Evolutionary conservation across 1,140 invertebrate species (phyloP).

Genomic region (Drosophila yakuba): DNA sequence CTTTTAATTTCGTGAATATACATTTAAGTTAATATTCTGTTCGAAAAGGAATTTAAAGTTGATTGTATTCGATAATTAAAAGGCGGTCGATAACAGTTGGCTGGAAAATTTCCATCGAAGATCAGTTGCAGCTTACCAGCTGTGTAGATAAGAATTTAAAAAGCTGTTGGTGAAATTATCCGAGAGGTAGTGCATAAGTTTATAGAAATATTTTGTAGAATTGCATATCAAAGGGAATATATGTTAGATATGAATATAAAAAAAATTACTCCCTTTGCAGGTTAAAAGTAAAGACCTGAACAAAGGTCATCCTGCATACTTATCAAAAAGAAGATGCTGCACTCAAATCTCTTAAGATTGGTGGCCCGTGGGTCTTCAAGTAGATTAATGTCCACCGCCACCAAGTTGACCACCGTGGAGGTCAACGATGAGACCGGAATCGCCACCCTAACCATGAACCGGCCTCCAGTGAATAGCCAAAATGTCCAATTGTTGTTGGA

Average conservation of each 20-base stretch:
- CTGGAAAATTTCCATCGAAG: slow-evolving; percentile 9
- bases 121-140: slow-evolving; percentile 8
- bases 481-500: slow-evolving; percentile 90
- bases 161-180: background rate
- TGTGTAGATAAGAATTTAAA: slow-evolving; percentile 8
- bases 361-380: background rate
- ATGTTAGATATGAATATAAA: background rate
- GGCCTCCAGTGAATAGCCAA: slow-evolving; percentile 92
- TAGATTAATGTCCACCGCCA: slow-evolving; percentile 45
- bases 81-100: slow-evolving; percentile 1
- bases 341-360: slow-evolving; percentile 35
- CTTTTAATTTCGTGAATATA: too few relatives aligned
- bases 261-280: background rate
- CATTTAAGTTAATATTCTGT: too few relatives aligned
- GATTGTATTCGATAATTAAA: slow-evolving; percentile 16
- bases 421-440: slow-evolving; percentile 88
- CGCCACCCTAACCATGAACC: slow-evolving; percentile 90
- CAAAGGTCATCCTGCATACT: slow-evolving; percentile 12
- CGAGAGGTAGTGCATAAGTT: background rate
- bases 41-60: background rate
- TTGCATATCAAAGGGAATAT: background rate
- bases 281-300: background rate
- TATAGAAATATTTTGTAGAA: background rate
- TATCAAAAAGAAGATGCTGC: slow-evolving; percentile 42
- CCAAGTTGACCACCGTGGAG: slow-evolving; percentile 79